Evolutionary conservation across 2,888 invertebrate genomes (phyloP).

Genomic region (Ferrisia virgata): DNA sequence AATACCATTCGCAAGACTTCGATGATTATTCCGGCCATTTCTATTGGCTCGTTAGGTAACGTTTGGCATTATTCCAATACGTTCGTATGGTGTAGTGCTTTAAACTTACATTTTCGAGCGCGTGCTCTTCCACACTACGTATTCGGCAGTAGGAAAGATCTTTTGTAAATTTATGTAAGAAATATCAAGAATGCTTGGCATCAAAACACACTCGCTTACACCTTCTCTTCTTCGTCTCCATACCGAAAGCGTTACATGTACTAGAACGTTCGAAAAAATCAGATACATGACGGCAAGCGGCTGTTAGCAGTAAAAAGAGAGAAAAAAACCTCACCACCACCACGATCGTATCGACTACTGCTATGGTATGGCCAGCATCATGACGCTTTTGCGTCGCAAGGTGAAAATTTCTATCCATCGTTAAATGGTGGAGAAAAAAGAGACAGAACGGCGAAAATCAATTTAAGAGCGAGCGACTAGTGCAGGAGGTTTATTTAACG

Average conservation of each 20-base stretch:
- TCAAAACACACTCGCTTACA: conserved; percentile 13
- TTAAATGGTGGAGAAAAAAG: neutral
- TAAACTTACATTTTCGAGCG: conserved; percentile 15
- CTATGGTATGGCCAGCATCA: neutral
- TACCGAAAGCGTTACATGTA: too few species aligned
- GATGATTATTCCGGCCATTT: conserved; percentile 6
- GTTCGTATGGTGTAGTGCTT: neutral
- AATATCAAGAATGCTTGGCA: conserved; percentile 26
- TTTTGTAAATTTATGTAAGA: conserved; percentile 13
- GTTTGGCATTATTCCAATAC: conserved; percentile 1
- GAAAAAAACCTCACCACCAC: too few species aligned
- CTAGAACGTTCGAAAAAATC: neutral
- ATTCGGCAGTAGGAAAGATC: neutral
- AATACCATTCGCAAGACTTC: conserved; percentile 3
- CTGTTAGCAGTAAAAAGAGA: too few species aligned
- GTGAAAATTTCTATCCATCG: neutral
- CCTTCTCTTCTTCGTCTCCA: too few species aligned
- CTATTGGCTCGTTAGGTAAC: conserved; percentile 16
- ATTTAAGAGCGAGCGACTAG: conserved; percentile 33
- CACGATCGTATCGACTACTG: too few species aligned
- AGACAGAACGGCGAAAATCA: neutral
- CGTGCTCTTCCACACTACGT: neutral
- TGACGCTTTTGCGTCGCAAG: neutral
- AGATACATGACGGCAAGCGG: neutral
- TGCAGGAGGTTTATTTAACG: conserved; percentile 38